These are phyloP conservation scores for Antheraea yamamai DNA, from an alignment of 2,888 invertebrate species.

Conservation along the genomic window DNA sequence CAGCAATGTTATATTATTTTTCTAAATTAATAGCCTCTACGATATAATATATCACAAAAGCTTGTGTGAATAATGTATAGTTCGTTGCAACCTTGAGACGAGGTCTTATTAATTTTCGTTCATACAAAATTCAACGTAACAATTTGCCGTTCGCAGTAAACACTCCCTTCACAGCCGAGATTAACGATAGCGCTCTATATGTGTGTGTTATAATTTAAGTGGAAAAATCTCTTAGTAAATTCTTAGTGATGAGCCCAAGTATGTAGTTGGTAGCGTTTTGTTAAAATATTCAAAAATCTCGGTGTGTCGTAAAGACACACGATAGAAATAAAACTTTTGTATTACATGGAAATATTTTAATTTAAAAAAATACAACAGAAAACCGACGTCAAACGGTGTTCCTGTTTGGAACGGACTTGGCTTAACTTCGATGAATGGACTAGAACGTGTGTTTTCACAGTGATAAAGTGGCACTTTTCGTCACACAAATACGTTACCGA, in stretches of 20 bases:
- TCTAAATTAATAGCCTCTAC: not conserved
- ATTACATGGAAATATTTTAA: too few relatives aligned
- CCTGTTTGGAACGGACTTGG: too few relatives aligned
- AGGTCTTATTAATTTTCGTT: conserved; percentile 5
- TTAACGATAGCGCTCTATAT: conserved; percentile 33
- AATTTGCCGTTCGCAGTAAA: conserved; percentile 11
- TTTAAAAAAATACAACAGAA: too few relatives aligned
- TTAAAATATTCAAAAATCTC: not conserved
- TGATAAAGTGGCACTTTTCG: too few relatives aligned
- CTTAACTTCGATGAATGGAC: too few relatives aligned
- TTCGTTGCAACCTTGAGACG: conserved; percentile 6
- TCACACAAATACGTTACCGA: too few relatives aligned
- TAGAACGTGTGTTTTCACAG: too few relatives aligned
- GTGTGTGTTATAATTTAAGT: conserved; percentile 35
- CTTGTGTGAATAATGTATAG: not conserved
- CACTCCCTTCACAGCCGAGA: conserved; percentile 28
- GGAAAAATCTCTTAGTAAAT: conserved; percentile 39
- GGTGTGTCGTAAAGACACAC: not conserved
- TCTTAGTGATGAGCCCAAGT: conserved; percentile 25
- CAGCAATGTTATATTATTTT: not conserved
- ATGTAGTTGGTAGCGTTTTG: conserved; percentile 17
- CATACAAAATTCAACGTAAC: not conserved
- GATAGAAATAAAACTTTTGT: too few relatives aligned
- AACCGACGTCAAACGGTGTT: too few relatives aligned
- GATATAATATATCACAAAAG: not conserved